Evolutionary conservation across 1,140 invertebrate genomes (phyloP), one percentile per base, ranked within the genome.

Genomic region (Coenobita brevimanus): DNA sequence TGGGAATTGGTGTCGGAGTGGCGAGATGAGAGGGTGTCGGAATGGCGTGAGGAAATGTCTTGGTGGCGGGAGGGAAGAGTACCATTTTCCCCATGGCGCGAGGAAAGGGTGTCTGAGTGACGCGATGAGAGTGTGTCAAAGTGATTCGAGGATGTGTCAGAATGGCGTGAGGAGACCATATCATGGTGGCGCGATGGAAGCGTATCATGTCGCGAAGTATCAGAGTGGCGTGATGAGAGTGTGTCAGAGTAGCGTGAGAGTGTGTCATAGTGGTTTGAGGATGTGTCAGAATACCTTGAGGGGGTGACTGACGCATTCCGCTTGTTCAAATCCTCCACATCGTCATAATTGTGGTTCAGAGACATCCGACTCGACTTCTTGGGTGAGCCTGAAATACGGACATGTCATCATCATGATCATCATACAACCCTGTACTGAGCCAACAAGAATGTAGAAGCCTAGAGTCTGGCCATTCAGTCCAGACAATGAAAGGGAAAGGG

Each of bases 331-430:
- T 87, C 84, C 76, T 87, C 84, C 21, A 87, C 36, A 41, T 87
- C 84, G 50, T 87, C 84, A 4, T 30, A 79, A 46, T 87, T 87
- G 24, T 87, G 84, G 67, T 87, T 87, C 27, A 87, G 75, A 8
- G 84, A 87, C 84, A 87, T 80, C 24, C 50, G 73, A 33, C 75
- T 80, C 4, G 57, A 73, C 75, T 80, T 87, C 41, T 79, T 86
- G 2, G 83, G 75, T 21, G 83, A 86, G 36, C 57, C 64, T 27
- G 60, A 67, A n/a, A 79, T 46, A 6, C 38, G 33, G n/a, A n/a
- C n/a, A n/a, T n/a, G n/a, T n/a, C n/a, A n/a, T n/a, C n/a, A n/a
- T n/a, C n/a, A n/a, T n/a, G n/a, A n/a, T n/a, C n/a, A n/a, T n/a
- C n/a, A n/a, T n/a, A n/a, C n/a, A n/a, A n/a, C n/a, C n/a, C n/a